Evolutionary conservation across 2,113 vertebrate species (phyloP), one percentile per base, ranked within the genome.

Genomic region (Zeus faber): DNA sequence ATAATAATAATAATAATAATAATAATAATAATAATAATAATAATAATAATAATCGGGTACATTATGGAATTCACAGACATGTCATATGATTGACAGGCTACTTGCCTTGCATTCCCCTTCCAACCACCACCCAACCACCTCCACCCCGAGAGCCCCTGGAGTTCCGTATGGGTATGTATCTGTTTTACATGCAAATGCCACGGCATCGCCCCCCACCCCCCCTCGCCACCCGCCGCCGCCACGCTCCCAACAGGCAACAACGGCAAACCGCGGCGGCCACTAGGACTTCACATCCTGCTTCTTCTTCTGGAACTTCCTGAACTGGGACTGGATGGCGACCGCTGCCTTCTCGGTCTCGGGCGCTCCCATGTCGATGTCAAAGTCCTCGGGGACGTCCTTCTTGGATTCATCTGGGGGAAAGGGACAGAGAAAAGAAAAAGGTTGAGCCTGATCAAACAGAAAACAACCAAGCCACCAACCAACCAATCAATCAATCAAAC

Each of bases 241-340:
- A 90, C 92, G 35, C 76, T 84, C 80, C 92, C 91, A 9, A 3
- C 54, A 52, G 72, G 62, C 64, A 54, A 65, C 43, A 59, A 53
- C 62, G 39, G 73, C 91, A 93, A 85, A 91, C 91, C 49, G 88
- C 88, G 0, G 91, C 87, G 0, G 87, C 91, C 92, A 95, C 87
- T 96, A 98, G 43, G 92, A 94, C 88, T 97, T 94, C 51, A 68
- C 82, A 78, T 63, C 92, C 84, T 62, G 89, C 84, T 98, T 99
- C 88, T 99, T 98, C 90, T 99, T 99, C 89, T 98, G 95, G 89
- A 96, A 98, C 88, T 96, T 98, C 82, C 96, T 97, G 91, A 99
- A 98, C 88, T 98, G 96, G 6, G 94, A 97, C 83, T 99, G 96
- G 86, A 99, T 99, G 55, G 96, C 94, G 76, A 97, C 92, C 0